A percentile compares a stretch with the other conserved stretches of the same genome.
Conservation (phyloP, 2,797 vertebrate genomes). For the Aulostomus chinensis region DNA sequence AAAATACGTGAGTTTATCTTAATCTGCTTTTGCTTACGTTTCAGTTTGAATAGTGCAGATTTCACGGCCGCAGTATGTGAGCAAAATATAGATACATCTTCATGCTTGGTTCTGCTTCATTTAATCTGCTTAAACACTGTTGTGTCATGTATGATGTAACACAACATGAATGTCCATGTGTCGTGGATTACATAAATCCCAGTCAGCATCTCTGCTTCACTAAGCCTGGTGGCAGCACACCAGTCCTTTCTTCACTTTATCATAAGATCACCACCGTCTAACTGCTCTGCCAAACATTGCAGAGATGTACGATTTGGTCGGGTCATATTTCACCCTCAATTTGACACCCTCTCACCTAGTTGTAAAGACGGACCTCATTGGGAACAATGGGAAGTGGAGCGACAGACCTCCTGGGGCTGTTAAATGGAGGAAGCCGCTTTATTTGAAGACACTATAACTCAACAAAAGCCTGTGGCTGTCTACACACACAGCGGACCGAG, state of each 20-base stretch:
- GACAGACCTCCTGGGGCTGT: conserved; percentile 73
- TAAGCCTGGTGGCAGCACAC: conserved; percentile 7
- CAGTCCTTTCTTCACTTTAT: conserved; percentile 16
- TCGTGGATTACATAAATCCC: conserved; percentile 2
- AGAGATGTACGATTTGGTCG: conserved; percentile 35
- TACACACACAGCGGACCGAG: conserved; percentile 62
- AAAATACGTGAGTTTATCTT: too few relatives aligned
- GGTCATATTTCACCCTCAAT: conserved; percentile 68
- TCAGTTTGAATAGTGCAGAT: conserved; percentile 8
- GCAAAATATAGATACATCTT: neutral
- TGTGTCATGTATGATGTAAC: conserved; percentile 22
- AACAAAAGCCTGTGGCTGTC: conserved; percentile 82
- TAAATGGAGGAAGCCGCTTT: conserved; percentile 81
- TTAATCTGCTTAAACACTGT: conserved; percentile 10
- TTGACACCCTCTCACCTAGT: conserved; percentile 77
- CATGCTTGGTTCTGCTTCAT: conserved; percentile 15
- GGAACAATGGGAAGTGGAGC: conserved; percentile 76
- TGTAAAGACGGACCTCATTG: conserved; percentile 79
- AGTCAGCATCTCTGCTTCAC: neutral
- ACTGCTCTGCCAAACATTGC: conserved; percentile 46
- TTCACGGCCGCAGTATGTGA: conserved; percentile 9
- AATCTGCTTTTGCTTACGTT: too few relatives aligned
- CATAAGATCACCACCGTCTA: conserved; percentile 18
- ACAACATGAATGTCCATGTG: conserved; percentile 4
- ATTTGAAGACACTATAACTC: conserved; percentile 79